Percentiles rank a stretch among this genome's conserved stretches.
phyloP scores from a whole-genome alignment of 2,113 vertebrate genomes.

The Brienomyrus longianalis region DNA sequence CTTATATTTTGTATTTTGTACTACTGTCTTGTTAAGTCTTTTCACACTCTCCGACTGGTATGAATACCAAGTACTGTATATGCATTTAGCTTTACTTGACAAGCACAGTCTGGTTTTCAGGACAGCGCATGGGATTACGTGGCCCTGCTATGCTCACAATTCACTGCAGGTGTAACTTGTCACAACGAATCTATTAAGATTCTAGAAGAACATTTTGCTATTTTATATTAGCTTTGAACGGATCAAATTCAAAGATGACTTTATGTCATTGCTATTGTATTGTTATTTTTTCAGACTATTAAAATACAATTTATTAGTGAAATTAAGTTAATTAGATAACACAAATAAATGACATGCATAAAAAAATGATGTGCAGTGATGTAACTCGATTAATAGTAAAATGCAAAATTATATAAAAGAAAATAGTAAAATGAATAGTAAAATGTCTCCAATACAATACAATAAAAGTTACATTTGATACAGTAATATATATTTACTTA shows the following conservation, averaged over 20 bases:
- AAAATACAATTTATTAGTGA: neutral
- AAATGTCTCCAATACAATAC: neutral
- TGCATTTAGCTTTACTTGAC: neutral
- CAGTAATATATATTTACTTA: neutral
- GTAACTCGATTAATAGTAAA: neutral
- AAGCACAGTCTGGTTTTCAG: neutral
- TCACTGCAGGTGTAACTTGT: neutral
- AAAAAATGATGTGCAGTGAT: neutral
- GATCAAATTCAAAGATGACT: neutral
- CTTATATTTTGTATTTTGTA: neutral
- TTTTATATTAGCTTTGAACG: neutral
- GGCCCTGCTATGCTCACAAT: neutral
- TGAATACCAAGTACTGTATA: neutral
- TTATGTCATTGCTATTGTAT: neutral
- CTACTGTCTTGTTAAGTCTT: neutral
- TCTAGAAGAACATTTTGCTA: neutral
- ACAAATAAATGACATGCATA: neutral
- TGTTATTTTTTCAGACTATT: neutral
- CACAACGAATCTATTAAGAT: neutral
- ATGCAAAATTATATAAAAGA: neutral
- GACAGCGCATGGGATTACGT: neutral
- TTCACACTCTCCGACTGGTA: neutral
- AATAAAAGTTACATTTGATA: neutral
- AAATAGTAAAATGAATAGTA: neutral
- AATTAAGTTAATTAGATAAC: neutral